phyloP scores from a whole-genome alignment of 2,888 invertebrate genomes.

The Eilema depressum region DNA sequence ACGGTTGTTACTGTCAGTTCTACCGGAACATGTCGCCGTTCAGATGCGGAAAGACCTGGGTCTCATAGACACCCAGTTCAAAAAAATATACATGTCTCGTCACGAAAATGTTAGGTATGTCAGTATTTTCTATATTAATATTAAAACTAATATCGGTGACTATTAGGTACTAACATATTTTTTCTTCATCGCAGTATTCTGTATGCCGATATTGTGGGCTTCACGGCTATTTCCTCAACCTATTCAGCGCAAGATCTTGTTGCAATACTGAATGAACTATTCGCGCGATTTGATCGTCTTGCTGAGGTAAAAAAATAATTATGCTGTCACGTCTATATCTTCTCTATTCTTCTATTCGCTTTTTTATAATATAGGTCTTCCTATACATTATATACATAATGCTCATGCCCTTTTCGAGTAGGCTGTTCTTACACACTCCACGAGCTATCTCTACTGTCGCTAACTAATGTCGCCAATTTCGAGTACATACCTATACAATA shows the following conservation, averaged over 20 bases:
- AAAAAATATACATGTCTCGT: slow-evolving; percentile 98
- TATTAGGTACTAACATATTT: slow-evolving; percentile 28
- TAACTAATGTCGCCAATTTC: no score
- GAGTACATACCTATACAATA: no score
- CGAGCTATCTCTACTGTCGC: no score
- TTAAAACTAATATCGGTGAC: slow-evolving; percentile 13
- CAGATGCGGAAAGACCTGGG: slow-evolving; percentile 98
- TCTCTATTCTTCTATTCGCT: background rate
- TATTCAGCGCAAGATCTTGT: slow-evolving; percentile 98
- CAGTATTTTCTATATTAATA: slow-evolving; percentile 16
- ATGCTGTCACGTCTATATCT: background rate
- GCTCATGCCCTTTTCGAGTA: no score
- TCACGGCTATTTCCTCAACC: slow-evolving; percentile 98
- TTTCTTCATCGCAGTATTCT: slow-evolving; percentile 91
- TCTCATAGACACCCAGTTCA: slow-evolving; percentile 96
- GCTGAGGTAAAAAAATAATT: slow-evolving; percentile 88
- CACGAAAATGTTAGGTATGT: slow-evolving; percentile 97
- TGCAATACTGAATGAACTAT: slow-evolving; percentile 97
- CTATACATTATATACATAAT: no score
- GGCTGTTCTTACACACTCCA: no score
- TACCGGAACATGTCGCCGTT: slow-evolving; percentile 98
- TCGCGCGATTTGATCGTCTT: slow-evolving; percentile 97
- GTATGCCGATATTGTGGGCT: slow-evolving; percentile 99
- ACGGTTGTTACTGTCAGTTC: slow-evolving; percentile 95
- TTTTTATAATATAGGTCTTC: background rate